Base-by-base conservation (phyloP, 2,888 invertebrate species). In the Oeneis ivallda region DNA sequence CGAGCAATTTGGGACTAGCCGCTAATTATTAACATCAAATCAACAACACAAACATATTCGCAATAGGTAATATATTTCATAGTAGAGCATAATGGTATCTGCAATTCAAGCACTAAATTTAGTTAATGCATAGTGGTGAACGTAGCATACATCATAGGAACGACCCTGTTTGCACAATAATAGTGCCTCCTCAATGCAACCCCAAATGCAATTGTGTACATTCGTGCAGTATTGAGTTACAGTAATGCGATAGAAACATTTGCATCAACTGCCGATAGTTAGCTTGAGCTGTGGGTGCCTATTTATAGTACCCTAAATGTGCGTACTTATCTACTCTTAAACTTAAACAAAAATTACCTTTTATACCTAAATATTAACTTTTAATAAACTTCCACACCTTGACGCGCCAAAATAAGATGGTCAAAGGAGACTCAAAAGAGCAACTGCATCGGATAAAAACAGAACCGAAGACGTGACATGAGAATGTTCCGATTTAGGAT, bases 151-250 rank as follows among this genome's bases (percentile, higher is more conserved):
- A 77, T 79, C 79, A 81, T 77, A 81, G 75, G 75, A 74, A 70
- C 69, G 80, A 78, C 81, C 81, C 80, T 85, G 85, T 89, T 89
- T 86, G 84, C 80, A 83, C 85, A 85, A 86, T 87, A 86, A 86
- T 84, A 84, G 80, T 84, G 75, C 73, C 75, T 76, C 75, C 74
- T 75, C 76, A 85, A 82, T 86, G 84, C 86, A 83, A 84, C 89
- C 90, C 91, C 84, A 85, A 87, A 87, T 85, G 89, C 89, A 89
- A 89, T 90, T 89, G 89, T 84, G 87, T 89, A 87, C 88, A 89
- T 87, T 87, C 79, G 88, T 81, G 89, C 87, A 79, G 82, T 84
- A 91, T 90, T 86, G 85, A 87, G 88, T 91, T 91, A 89, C 89
- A 84, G 75, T 81, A 84, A 84, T 85, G 80, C 81, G 79, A 84